A percentile compares a stretch with the other conserved stretches of the same genome.
Conservation (phyloP, 2,797 vertebrate genomes). For the Cyprinella venusta region DNA sequence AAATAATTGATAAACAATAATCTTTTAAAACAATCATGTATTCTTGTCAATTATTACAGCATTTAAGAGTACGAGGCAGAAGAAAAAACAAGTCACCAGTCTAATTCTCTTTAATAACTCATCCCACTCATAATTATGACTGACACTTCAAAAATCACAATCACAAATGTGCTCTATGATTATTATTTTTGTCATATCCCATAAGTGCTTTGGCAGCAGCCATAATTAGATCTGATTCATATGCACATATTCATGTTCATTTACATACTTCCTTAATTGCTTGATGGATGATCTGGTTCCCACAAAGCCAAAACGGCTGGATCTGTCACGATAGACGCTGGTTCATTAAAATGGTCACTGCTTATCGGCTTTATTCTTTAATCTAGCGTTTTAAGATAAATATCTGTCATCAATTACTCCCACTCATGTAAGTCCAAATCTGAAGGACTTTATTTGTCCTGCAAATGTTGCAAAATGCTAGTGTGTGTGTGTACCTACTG, state of each 20-base stretch:
- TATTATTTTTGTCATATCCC: slow-evolving; percentile 26
- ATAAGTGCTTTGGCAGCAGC: slow-evolving; percentile 16
- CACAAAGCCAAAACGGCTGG: background rate
- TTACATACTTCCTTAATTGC: slow-evolving; percentile 30
- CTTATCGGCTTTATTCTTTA: background rate
- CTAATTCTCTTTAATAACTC: slow-evolving; percentile 2
- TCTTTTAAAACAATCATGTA: too few species aligned
- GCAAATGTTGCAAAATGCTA: background rate
- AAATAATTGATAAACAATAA: too few species aligned
- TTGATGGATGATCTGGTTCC: slow-evolving; percentile 25
- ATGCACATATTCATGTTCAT: slow-evolving; percentile 21
- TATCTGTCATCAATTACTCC: background rate
- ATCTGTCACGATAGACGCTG: background rate
- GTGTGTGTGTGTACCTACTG: background rate
- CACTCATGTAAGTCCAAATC: background rate
- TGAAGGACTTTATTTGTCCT: background rate
- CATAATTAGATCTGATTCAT: slow-evolving; percentile 19
- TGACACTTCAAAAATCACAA: slow-evolving; percentile 9
- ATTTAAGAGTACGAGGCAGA: background rate
- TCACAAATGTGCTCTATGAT: background rate
- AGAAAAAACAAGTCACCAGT: background rate
- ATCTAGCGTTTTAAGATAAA: background rate
- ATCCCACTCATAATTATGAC: slow-evolving; percentile 25
- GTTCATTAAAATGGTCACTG: slow-evolving; percentile 8
- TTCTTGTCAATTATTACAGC: background rate